phyloP scores from a whole-genome alignment of 2,888 invertebrate genomes.

The Spatulosminthurus flaviceps region DNA sequence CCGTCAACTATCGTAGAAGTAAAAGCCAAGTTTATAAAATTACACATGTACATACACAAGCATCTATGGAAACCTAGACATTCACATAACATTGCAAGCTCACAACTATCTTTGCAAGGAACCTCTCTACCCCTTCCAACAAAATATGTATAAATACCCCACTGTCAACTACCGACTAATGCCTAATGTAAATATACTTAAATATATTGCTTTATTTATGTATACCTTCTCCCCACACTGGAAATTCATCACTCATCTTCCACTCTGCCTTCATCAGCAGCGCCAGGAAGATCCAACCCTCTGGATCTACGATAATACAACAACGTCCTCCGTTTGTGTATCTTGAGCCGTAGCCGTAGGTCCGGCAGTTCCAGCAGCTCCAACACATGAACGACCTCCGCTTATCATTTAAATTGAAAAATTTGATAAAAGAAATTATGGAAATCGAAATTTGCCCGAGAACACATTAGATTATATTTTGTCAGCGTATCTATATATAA shows the following conservation, averaged over 20 bases:
- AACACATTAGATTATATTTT: neutral
- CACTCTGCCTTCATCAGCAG: neutral
- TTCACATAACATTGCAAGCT: neutral
- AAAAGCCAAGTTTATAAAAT: neutral
- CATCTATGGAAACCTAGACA: neutral
- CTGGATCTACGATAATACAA: too few relatives aligned
- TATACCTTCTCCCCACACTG: neutral
- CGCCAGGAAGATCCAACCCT: neutral
- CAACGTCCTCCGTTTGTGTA: neutral
- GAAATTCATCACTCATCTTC: conserved; percentile 14
- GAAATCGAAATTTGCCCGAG: neutral
- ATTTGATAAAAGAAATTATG: conserved; percentile 13
- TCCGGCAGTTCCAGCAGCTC: neutral
- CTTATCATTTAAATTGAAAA: conserved; percentile 16
- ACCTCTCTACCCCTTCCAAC: neutral
- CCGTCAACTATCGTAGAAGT: neutral
- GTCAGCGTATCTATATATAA: too few relatives aligned
- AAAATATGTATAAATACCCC: neutral
- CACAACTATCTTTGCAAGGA: neutral
- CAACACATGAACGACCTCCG: neutral
- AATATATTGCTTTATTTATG: conserved; percentile 18
- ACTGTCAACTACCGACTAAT: conserved; percentile 14
- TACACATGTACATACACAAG: too few relatives aligned
- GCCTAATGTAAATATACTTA: conserved; percentile 18
- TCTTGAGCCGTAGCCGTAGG: neutral